phyloP scores from a whole-genome alignment of 2,888 invertebrate genomes.

The Aquatica leii region DNA sequence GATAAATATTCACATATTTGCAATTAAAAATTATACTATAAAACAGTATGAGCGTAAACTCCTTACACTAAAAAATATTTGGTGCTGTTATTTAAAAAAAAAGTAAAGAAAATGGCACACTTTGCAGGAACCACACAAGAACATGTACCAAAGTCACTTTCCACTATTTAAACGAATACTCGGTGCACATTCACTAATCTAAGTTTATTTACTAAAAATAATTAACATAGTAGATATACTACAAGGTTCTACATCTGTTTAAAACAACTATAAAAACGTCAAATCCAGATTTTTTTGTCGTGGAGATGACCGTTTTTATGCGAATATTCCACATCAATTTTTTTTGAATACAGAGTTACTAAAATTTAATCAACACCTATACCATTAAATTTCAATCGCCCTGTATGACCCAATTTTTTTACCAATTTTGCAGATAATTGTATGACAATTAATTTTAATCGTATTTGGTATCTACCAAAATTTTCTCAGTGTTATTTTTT shows the following conservation, averaged over 20 bases:
- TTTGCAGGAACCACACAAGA: slow-evolving; percentile 32
- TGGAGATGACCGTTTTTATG: too few species aligned
- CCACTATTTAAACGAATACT: slow-evolving; percentile 28
- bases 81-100: slow-evolving; percentile 23
- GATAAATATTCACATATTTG: background rate
- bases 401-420: too few species aligned
- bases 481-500: too few species aligned
- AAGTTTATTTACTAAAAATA: slow-evolving; percentile 28
- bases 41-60: slow-evolving; percentile 17
- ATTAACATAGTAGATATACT: slow-evolving; percentile 28
- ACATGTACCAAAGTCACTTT: slow-evolving; percentile 29
- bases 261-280: slow-evolving; percentile 22
- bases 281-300: slow-evolving; percentile 3
- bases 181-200: slow-evolving; percentile 24
- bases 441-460: too few species aligned
- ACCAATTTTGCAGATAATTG: too few species aligned
- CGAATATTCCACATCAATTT: too few species aligned
- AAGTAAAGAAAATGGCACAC: slow-evolving; percentile 31
- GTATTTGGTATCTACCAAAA: too few species aligned
- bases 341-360: too few species aligned
- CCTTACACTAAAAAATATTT: slow-evolving; percentile 17
- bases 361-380: too few species aligned
- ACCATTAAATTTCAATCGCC: too few species aligned
- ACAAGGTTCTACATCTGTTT: slow-evolving; percentile 13
- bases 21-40: too few species aligned